Base-by-base conservation (phyloP, 2,797 vertebrate genomes). In the Ispidina lecontei region DNA sequence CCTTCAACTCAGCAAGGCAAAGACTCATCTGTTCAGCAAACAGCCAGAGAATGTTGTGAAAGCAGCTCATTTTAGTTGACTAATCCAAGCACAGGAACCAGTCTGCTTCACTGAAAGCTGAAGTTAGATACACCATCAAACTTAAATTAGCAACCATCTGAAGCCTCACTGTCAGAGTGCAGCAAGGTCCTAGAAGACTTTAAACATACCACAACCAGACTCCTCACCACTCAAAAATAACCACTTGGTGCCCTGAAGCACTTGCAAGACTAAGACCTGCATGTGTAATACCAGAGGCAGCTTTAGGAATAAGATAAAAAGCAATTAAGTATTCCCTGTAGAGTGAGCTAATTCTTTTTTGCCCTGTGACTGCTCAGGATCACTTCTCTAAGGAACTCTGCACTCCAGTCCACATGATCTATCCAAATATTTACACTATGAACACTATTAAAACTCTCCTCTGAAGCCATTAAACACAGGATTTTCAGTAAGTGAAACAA, bases 381-480 rank as follows among this genome's bases (percentile, higher is more conserved):
- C 35, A 81, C 44, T 91, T 86, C 87, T 75, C 21, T 35, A 70
- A 91, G 75, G 67, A 93, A 56, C 63, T 44, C 77, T 62, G 74
- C 33, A 63, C 77, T 84, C 72, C 71, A 82, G 79, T 18, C 26
- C 94, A 89, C 2, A 15, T 59, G 65, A 93, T 73, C 63, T 67
- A 69, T 49, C 83, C 39, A 94, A 91, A 94, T 96, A 91, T 93
- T 96, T 87, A 93, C 63, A 74, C 37, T 73, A 5, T 3, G 28
- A 90, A 67, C 70, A 69, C 70, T 63, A 79, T 41, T 87, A 67
- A 68, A 92, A 86, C 44, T 79, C 79, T 80, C 60, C 51, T 78
- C 80, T 43, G 52, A 72, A 88, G 60, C 39, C 54, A 91, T 43
- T 76, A 91, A 88, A 52, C 3, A 13, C 0, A 29, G 54, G 7